Evolutionary conservation across 2,888 invertebrate species (phyloP), one percentile per base, ranked within the genome.

Genomic region (Xestia xanthographa): DNA sequence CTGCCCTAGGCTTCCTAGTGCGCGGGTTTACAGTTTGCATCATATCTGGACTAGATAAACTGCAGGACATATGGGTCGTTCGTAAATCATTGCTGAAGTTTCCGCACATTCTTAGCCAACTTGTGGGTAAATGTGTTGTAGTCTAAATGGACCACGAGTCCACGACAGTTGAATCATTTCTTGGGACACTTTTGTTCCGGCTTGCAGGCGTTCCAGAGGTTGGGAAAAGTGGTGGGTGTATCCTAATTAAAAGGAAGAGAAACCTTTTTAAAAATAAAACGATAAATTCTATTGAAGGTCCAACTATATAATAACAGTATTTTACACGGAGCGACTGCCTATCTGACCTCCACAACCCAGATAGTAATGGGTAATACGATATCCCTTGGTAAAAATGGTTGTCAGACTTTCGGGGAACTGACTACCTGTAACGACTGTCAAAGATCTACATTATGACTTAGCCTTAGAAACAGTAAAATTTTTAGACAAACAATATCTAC

Each of bases 11-110:
- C 26, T 56, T 2, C 26, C 17, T 8, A 26, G 56, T 56, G 26
- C 20, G 29, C 58, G 29, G 3, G 29, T 20, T 29, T 29, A 58
- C 91, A 60, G 43, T 66, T 20, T 77, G 70, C 80, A 85, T 69
- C 41, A 50, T 71, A 67, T 79, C 80, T 73, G 66, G 63, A 34
- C 65, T 66, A 80, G 74, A 79, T 81, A 84, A 79, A 80, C 71
- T 83, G 79, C 79, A 80, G 45, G 83, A 66, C 83, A 66, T 65
- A 26, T 66, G 58, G 43, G 50, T 29, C 78, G 29, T 41, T 17
- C 62, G 78, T 79, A 63, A 63, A 79, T 79, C 79, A 82, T 4
- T 22, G n/a, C 4, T 50, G 71, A 83, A 58, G 22, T 29, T 79
- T 78, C 56, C 79, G 63, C 6, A 53, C 50, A 82, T 82, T 75